Conservation (phyloP, 2,113 vertebrate species). For the Syrrhaptes paradoxus region DNA sequence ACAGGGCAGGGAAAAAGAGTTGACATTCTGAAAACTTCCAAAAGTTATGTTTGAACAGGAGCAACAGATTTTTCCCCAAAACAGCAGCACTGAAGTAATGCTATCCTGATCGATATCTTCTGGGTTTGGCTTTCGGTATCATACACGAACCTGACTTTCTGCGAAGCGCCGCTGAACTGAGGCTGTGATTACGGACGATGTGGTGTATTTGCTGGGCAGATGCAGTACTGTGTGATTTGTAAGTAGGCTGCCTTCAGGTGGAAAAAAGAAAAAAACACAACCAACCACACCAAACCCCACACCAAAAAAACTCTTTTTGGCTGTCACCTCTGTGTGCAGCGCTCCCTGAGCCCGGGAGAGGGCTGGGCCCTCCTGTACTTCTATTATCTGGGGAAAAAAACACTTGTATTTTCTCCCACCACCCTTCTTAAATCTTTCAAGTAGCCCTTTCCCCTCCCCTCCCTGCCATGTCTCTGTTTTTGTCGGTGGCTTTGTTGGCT, state of each 20-base stretch:
- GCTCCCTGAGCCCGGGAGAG: rapidly evolving
- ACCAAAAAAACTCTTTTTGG: neutral
- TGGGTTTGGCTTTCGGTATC: neutral
- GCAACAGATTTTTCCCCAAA: neutral
- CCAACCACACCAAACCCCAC: neutral
- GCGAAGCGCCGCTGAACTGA: neutral
- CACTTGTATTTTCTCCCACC: neutral
- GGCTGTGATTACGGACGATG: neutral
- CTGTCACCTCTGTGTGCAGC: rapidly evolving
- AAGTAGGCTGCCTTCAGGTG: neutral
- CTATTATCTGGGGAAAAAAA: neutral
- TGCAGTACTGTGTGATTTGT: neutral
- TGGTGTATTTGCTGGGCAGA: neutral
- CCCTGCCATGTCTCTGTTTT: neutral
- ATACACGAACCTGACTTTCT: rapidly evolving
- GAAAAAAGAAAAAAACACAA: neutral
- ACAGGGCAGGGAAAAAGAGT: neutral
- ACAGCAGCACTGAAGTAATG: neutral
- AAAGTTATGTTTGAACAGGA: neutral
- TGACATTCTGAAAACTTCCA: neutral
- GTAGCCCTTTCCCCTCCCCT: neutral
- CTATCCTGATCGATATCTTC: rapidly evolving
- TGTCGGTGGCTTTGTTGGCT: neutral
- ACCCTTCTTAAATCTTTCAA: neutral
- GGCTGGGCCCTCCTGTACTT: neutral